A percentile compares a stretch with the other conserved stretches of the same genome.
phyloP scores from a whole-genome alignment of 2,113 vertebrate species.

The Gallinago jamesoni region DNA sequence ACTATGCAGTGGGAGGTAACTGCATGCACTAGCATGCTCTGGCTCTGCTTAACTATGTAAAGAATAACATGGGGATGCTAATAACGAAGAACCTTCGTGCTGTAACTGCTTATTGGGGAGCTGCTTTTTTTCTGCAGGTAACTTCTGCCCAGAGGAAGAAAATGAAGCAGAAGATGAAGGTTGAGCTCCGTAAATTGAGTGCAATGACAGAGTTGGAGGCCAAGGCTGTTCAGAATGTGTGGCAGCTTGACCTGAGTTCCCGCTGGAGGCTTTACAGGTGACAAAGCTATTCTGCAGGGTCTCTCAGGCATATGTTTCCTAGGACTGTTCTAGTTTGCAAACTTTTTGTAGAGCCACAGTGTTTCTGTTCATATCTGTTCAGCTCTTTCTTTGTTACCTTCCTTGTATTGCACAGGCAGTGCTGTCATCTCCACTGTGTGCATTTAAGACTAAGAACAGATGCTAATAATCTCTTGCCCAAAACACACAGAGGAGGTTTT shows the following conservation, averaged over 20 bases:
- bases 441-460: not conserved
- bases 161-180: constrained; percentile 76
- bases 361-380: not conserved
- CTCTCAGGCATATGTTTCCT: not conserved
- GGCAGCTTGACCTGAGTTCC: constrained; percentile 79
- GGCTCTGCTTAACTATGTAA: not conserved
- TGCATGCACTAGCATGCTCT: not conserved
- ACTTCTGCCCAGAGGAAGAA: constrained; percentile 80
- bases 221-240: constrained; percentile 73
- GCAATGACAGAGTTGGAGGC: constrained; percentile 83
- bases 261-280: constrained; percentile 95
- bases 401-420: not conserved
- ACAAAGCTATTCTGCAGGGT: not conserved
- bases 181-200: constrained; percentile 76
- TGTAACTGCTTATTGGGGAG: not conserved
- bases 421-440: not conserved
- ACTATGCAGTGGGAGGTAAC: constrained; percentile 70
- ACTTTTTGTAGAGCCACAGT: not conserved
- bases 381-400: not conserved
- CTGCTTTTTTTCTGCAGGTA: constrained; percentile 65
- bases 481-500: not conserved
- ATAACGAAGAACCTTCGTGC: not conserved
- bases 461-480: not conserved
- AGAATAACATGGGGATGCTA: not conserved
- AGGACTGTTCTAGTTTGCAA: not conserved